Evolutionary conservation across 2,113 vertebrate genomes (phyloP).

Genomic region (Crypturellus undulatus): DNA sequence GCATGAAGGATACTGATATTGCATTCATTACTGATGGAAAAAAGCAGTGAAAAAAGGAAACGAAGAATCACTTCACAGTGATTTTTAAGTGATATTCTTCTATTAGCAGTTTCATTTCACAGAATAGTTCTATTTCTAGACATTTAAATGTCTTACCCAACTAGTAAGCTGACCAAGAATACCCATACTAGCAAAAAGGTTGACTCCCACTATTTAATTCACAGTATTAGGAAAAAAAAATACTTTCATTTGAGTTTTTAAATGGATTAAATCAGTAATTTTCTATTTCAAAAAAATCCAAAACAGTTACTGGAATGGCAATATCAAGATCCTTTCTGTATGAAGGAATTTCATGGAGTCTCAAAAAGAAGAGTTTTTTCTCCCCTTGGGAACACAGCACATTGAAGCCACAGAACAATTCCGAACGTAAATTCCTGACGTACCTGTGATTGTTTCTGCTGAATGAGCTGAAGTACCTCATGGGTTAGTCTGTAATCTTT

Average conservation of each 20-base stretch:
- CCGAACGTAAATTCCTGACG: neutral
- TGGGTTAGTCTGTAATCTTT: slow-evolving; percentile 95
- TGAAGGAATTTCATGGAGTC: accelerated
- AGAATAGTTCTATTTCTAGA: neutral
- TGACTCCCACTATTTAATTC: neutral
- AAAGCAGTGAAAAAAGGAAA: neutral
- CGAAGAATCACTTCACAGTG: neutral
- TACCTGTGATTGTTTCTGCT: slow-evolving; percentile 99
- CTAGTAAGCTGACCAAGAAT: neutral
- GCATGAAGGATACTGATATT: neutral
- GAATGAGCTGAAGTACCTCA: slow-evolving; percentile 96
- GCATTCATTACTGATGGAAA: neutral
- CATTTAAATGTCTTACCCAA: neutral
- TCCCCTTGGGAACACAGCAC: neutral
- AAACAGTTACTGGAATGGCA: neutral
- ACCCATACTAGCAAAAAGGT: neutral
- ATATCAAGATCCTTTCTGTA: neutral
- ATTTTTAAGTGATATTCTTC: neutral
- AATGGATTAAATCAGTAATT: neutral
- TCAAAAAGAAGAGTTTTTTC: neutral
- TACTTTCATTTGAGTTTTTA: too few relatives aligned
- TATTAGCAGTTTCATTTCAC: neutral
- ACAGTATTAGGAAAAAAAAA: neutral
- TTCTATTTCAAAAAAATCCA: neutral
- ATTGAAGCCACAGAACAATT: neutral